Evolutionary conservation across 1,140 invertebrate genomes (phyloP).

Genomic region (Drosophila ercepeae): DNA sequence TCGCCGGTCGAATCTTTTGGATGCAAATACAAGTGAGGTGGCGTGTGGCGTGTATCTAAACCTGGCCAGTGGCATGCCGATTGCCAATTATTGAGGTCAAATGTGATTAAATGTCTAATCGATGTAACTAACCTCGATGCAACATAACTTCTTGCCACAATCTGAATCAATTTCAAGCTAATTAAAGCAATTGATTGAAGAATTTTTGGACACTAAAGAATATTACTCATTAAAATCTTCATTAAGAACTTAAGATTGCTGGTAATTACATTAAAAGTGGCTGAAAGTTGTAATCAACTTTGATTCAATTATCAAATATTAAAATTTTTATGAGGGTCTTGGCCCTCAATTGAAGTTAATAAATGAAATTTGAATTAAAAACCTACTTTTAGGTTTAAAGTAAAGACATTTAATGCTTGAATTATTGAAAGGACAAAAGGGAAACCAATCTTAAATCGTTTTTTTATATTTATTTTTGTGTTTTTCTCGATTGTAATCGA

Average conservation of each 20-base stretch:
- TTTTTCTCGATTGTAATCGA: slow-evolving; percentile 15
- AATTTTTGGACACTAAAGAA: neutral
- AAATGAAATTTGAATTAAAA: neutral
- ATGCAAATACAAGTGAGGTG: slow-evolving; percentile 39
- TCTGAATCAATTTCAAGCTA: slow-evolving; percentile 7
- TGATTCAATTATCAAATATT: slow-evolving; percentile 19
- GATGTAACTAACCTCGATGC: slow-evolving; percentile 39
- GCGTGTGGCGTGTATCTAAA: slow-evolving; percentile 16
- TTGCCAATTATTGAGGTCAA: slow-evolving; percentile 64
- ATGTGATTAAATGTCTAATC: slow-evolving; percentile 49
- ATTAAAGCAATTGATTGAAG: slow-evolving; percentile 4
- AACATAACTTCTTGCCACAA: slow-evolving; percentile 14
- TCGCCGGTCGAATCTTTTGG: slow-evolving; percentile 33
- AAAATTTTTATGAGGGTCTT: slow-evolving; percentile 9
- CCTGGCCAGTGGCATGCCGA: slow-evolving; percentile 16
- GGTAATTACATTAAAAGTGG: slow-evolving; percentile 10
- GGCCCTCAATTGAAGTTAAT: slow-evolving; percentile 24
- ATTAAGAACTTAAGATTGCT: neutral
- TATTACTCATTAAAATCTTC: neutral
- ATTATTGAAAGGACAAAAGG: too few species aligned
- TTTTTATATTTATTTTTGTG: too few species aligned
- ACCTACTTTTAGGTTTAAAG: neutral
- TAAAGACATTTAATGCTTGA: too few species aligned
- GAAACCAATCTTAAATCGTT: too few species aligned
- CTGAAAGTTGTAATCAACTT: slow-evolving; percentile 13